Conservation (phyloP, 2,113 vertebrate genomes). For the Cyanistes caeruleus region DNA sequence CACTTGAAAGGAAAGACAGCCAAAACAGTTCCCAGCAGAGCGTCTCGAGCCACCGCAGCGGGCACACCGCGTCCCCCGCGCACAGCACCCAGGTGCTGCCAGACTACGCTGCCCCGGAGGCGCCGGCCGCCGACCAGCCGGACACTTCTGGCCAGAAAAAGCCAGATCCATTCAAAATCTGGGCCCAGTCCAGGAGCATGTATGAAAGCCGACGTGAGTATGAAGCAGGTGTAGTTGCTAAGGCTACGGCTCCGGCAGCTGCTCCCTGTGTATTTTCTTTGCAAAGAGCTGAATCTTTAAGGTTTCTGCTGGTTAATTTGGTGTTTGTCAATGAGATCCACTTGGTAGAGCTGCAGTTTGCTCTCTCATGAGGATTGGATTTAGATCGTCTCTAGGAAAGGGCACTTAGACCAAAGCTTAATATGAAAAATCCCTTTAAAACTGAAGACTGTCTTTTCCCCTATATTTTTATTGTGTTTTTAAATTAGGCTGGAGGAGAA, state of each 20-base stretch:
- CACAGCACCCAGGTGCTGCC: conserved; percentile 84
- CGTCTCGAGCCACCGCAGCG: conserved; percentile 91
- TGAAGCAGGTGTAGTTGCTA: conserved; percentile 46
- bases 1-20: conserved; percentile 98
- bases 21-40: conserved; percentile 97
- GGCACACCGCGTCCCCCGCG: conserved; percentile 88
- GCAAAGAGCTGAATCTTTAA: neutral
- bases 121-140: conserved; percentile 78
- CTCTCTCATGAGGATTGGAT: neutral
- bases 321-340: neutral
- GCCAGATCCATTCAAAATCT: conserved; percentile 99
- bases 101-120: conserved; percentile 71
- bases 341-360: neutral
- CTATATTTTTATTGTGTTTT: neutral
- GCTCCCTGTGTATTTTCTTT: neutral
- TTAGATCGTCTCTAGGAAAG: neutral
- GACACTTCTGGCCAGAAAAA: conserved; percentile 92
- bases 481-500: neutral
- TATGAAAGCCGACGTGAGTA: conserved; percentile 99
- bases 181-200: conserved; percentile 99
- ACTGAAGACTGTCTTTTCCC: neutral
- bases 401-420: neutral
- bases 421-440: neutral
- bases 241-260: conserved; percentile 44
- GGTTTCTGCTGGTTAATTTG: neutral